Evolutionary conservation across 2,888 invertebrate species (phyloP), one percentile per base, ranked within the genome.

Genomic region (Caenorhabditis auriculariae): DNA sequence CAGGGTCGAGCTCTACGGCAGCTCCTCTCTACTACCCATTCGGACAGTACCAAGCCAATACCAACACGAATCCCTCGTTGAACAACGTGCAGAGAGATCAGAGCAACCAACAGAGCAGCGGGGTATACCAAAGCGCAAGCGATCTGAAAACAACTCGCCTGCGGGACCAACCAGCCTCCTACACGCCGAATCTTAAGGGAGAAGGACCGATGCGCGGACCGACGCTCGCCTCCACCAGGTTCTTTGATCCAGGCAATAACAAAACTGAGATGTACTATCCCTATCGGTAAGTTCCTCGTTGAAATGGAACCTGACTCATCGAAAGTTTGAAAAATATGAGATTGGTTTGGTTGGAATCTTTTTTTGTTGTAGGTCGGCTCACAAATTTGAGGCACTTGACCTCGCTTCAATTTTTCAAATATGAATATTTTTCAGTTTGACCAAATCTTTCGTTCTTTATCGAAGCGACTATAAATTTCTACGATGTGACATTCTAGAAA

Each of bases 211-310:
- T 63, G 3, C 63, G 58, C 15, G 63, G 63, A 52, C 63, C 63
- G 49, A 39, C 48, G 42, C 37, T 63, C 15, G 49, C 26, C 15
- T n/a, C 53, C 46, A 48, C 57, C n/a, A 56, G 57, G 50, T 61
- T 61, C 54, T 61, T 61, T 61, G 61, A 61, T 28, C 56, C 57
- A 26, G 54, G 58, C 46, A 58, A 55, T 29, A 63, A 59, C 59
- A 55, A 63, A 19, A 63, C 58, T 12, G 63, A 52, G 39, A 60
- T 68, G 68, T 68, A 57, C 46, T 68, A 68, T 52, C 68, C 68
- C n/a, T 68, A 65, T 47, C 60, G 68, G 68, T 68, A 54, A 60
- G 52, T 52, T n/a, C n/a, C n/a, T n/a, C n/a, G n/a, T n/a, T n/a
- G n/a, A n/a, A n/a, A n/a, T n/a, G n/a, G n/a, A n/a, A n/a, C n/a